A percentile compares a stretch with the other conserved stretches of the same genome.
phyloP scores from a whole-genome alignment of 1,140 invertebrate species.

The Stratiolaelaps scimitus region DNA sequence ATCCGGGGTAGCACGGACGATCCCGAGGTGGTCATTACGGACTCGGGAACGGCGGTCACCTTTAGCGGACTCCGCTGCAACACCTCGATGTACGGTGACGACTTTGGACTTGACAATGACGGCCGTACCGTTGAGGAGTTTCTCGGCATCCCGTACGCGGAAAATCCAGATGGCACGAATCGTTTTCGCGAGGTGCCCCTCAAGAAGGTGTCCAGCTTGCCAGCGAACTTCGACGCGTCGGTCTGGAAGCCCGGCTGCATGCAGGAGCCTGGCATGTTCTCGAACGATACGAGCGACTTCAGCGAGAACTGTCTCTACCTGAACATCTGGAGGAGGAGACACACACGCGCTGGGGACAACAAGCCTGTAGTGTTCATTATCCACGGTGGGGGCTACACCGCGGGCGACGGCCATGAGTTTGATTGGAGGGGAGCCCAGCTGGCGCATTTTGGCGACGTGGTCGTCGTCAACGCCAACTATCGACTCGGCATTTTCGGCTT shows the following conservation, averaged over 20 bases:
- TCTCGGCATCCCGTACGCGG: conserved; percentile 55
- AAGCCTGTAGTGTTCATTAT: conserved; percentile 61
- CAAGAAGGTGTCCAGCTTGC: background rate
- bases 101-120: background rate
- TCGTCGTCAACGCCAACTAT: conserved; percentile 70
- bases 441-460: conserved; percentile 42
- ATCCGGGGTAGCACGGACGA: too few species aligned
- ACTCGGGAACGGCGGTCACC: too few species aligned
- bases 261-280: background rate
- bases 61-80: conserved; percentile 34
- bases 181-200: conserved; percentile 41
- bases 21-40: too few species aligned
- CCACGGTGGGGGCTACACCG: conserved; percentile 54
- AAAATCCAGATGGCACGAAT: conserved; percentile 50
- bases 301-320: conserved; percentile 65
- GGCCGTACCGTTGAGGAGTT: conserved; percentile 44
- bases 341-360: conserved; percentile 42
- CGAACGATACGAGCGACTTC: conserved; percentile 35
- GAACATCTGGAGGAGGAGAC: conserved; percentile 57
- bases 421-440: conserved; percentile 41
- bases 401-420: conserved; percentile 53
- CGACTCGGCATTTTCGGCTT: conserved; percentile 59
- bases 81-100: conserved; percentile 1
- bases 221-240: background rate
- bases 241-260: background rate